Percentiles rank a stretch among this genome's conserved stretches.
Conservation (phyloP, 2,113 vertebrate genomes). For the Bufo gargarizans region DNA sequence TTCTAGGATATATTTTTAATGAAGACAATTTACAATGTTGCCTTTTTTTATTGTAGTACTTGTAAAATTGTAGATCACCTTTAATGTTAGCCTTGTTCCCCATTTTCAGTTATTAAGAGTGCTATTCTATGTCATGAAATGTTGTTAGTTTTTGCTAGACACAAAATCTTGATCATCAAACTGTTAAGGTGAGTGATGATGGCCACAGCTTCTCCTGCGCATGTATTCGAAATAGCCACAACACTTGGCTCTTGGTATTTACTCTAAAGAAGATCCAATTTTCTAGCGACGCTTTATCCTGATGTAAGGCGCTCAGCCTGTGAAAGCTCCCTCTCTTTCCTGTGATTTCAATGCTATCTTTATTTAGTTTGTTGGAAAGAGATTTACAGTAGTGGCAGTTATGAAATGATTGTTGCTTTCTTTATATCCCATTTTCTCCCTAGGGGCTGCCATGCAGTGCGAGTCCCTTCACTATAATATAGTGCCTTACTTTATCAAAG, state of each 20-base stretch:
- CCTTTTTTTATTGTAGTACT: too few relatives aligned
- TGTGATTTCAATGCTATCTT: conserved; percentile 52
- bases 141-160: too few relatives aligned
- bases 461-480: conserved; percentile 41
- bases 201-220: neutral
- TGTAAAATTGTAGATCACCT: too few relatives aligned
- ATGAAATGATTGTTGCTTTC: conserved; percentile 52
- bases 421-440: conserved; percentile 55
- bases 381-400: conserved; percentile 46
- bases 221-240: neutral
- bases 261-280: neutral
- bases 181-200: neutral
- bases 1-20: too few relatives aligned
- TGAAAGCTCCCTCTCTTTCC: neutral
- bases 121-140: too few relatives aligned
- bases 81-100: too few relatives aligned
- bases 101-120: too few relatives aligned
- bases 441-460: conserved; percentile 14
- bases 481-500: conserved; percentile 46
- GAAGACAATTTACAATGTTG: too few relatives aligned
- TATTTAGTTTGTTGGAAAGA: conserved; percentile 44
- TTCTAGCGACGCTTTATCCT: neutral
- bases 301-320: neutral
- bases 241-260: neutral
- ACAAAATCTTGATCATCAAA: too few relatives aligned